A percentile compares a stretch with the other conserved stretches of the same genome.
These are phyloP conservation scores for Callosobruchus maculatus DNA, from an alignment of 2,888 invertebrate genomes.

Conservation along the genomic window DNA sequence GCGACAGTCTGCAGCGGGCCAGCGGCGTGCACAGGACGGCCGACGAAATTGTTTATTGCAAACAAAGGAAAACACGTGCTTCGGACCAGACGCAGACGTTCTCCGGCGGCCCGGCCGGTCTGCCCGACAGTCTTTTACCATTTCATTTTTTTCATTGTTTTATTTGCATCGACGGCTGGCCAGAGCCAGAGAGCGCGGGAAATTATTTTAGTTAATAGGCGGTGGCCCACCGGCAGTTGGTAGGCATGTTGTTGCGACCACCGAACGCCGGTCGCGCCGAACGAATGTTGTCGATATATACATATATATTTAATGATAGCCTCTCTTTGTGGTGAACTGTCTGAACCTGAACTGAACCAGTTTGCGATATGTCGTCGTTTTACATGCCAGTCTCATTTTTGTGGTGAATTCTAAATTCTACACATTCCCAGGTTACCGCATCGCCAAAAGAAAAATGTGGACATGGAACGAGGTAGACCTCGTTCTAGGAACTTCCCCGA, in stretches of 20 bases:
- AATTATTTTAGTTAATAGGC: background rate
- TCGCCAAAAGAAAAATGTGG: no score
- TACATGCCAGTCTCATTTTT: no score
- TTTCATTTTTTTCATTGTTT: background rate
- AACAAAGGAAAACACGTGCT: constrained; percentile 31
- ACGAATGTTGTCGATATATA: background rate
- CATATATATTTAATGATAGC: background rate
- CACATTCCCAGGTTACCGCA: no score
- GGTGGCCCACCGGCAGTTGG: background rate
- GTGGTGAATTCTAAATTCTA: no score
- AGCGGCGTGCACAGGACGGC: constrained; percentile 6
- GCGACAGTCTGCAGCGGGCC: background rate
- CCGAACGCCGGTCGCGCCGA: no score
- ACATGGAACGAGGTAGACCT: no score
- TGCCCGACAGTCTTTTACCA: constrained; percentile 2
- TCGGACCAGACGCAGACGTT: constrained; percentile 3
- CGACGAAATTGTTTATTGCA: constrained; percentile 20
- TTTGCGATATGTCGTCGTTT: no score
- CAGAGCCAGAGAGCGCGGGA: background rate
- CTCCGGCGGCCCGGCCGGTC: constrained; percentile 5
- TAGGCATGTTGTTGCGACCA: background rate
- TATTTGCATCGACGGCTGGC: background rate
- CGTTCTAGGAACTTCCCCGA: no score
- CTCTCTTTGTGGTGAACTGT: background rate
- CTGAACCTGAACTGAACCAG: no score